phyloP scores from a whole-genome alignment of 2,888 invertebrate genomes.

The Schizaphis graminum region DNA sequence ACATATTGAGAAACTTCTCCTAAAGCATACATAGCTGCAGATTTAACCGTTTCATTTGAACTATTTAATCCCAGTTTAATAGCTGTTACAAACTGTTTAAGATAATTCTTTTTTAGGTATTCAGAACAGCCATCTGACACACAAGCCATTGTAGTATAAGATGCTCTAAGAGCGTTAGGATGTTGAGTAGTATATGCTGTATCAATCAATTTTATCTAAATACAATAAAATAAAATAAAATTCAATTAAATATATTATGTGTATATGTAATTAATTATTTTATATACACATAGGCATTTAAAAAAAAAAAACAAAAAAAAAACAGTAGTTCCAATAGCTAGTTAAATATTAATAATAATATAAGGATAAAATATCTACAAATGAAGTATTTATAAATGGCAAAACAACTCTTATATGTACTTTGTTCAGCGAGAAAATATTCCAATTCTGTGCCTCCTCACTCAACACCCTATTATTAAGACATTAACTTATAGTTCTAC shows the following conservation, averaged over 20 bases:
- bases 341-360: neutral
- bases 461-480: too few species aligned
- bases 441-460: too few species aligned
- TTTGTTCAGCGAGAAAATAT: too few species aligned
- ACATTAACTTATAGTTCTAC: too few species aligned
- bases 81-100: constrained; percentile 61
- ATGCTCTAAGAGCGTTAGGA: constrained; percentile 50
- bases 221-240: neutral
- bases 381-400: neutral
- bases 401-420: neutral
- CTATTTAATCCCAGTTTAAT: constrained; percentile 63
- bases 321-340: neutral
- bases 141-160: constrained; percentile 60
- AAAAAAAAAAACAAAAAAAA: neutral
- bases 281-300: neutral
- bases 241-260: neutral
- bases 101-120: constrained; percentile 58
- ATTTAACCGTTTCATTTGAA: constrained; percentile 58
- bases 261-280: neutral
- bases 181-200: constrained; percentile 57
- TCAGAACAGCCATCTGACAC: constrained; percentile 62
- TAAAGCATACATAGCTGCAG: constrained; percentile 61
- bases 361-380: neutral
- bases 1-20: constrained; percentile 64
- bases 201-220: constrained; percentile 61